Evolutionary conservation across 2,888 invertebrate genomes (phyloP), one percentile per base, ranked within the genome.

Genomic region (Argyresthia goedartella): DNA sequence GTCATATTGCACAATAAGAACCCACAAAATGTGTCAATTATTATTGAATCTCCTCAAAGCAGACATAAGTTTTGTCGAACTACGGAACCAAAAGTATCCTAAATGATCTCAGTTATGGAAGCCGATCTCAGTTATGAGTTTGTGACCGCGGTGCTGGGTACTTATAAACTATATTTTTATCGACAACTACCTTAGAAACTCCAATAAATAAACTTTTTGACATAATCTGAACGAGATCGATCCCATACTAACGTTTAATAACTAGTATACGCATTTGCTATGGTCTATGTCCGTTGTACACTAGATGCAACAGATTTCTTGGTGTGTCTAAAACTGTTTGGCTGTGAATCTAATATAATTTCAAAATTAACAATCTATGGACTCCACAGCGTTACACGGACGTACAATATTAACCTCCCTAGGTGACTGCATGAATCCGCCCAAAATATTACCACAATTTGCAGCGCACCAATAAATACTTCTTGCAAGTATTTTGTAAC

Each of bases 261-360:
- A 8, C 71, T 73, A 72, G 73, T 72, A 70, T 57, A 59, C 55
- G 72, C 69, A 73, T 76, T 74, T 74, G 66, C 50, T 59, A 60
- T 54, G 43, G 25, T 46, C 11, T 55, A 52, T 53, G 58, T 56
- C 48, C 36, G 48, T 35, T 14, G 39, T 48, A 48, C 10, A 47
- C 47, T 39, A 25, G 25, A 25, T 25, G 39, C 9, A 39, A 48
- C 35, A 48, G 10, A 11, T 15, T 36, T n/a, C n/a, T n/a, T 36
- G 11, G 13, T 48, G 48, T 48, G 54, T 59, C 64, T 25, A 25
- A 63, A 65, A 64, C 59, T 64, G 60, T 68, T 72, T 72, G 80
- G 79, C 82, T 82, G 82, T 82, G 82, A 81, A 71, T 72, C 63
- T 67, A 57, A 66, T 62, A 67, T 73, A 67, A 66, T 69, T 25